Conservation (phyloP, 1,140 invertebrate genomes). For the Drosophila willistoni region DNA sequence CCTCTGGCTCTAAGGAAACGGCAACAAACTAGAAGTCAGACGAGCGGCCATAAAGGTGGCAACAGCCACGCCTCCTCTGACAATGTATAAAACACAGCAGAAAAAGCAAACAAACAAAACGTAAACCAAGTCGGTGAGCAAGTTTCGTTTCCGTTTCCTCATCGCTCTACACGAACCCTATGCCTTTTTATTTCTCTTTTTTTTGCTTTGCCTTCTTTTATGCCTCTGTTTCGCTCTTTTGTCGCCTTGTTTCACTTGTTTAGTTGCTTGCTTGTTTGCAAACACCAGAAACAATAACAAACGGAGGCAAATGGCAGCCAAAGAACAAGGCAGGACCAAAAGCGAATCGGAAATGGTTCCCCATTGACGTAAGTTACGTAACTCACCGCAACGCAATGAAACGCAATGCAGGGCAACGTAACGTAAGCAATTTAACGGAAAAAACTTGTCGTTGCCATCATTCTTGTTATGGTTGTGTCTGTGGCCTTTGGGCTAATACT, state of each 20-base stretch:
- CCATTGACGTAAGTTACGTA: constrained; percentile 37
- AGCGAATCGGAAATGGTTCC: constrained; percentile 31
- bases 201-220: neutral
- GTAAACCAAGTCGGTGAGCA: constrained; percentile 14
- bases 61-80: constrained; percentile 23
- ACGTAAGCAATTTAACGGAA: constrained; percentile 1
- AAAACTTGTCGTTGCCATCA: neutral
- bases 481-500: constrained; percentile 34
- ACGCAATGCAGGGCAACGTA: constrained; percentile 30
- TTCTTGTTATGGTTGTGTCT: constrained; percentile 35
- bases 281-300: constrained; percentile 46
- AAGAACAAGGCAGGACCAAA: constrained; percentile 22
- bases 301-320: constrained; percentile 48
- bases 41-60: constrained; percentile 11
- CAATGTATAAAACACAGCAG: constrained; percentile 14
- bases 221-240: constrained; percentile 1
- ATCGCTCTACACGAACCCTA: neutral
- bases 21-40: constrained; percentile 20
- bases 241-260: constrained; percentile 32
- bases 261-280: constrained; percentile 49
- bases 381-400: constrained; percentile 26
- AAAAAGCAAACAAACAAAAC: neutral
- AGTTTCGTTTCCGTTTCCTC: constrained; percentile 31
- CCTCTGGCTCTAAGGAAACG: constrained; percentile 26
- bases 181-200: neutral